phyloP scores from a whole-genome alignment of 2,888 invertebrate species.

The Tetropium fuscum region DNA sequence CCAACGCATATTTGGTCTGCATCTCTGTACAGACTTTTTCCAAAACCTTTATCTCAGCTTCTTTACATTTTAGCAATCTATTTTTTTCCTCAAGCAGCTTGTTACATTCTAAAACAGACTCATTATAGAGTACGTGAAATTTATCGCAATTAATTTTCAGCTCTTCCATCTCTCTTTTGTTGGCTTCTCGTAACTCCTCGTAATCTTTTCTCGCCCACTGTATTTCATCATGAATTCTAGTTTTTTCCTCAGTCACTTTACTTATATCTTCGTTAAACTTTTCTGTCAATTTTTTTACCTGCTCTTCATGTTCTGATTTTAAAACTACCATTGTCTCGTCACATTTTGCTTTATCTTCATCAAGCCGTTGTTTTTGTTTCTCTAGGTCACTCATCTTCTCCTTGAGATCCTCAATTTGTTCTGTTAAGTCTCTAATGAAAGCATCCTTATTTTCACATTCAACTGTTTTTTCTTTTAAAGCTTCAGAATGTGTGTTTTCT shows the following conservation, averaged over 20 bases:
- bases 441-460: constrained; percentile 70
- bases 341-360: constrained; percentile 61
- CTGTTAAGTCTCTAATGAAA: constrained; percentile 66
- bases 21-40: constrained; percentile 45
- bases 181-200: constrained; percentile 37
- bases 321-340: constrained; percentile 64
- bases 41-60: constrained; percentile 43
- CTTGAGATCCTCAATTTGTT: constrained; percentile 68
- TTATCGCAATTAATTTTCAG: constrained; percentile 36
- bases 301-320: constrained; percentile 62
- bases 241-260: constrained; percentile 63
- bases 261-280: constrained; percentile 65
- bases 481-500: constrained; percentile 59
- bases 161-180: constrained; percentile 33
- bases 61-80: constrained; percentile 31
- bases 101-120: constrained; percentile 32
- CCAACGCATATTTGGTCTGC: constrained; percentile 41
- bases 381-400: constrained; percentile 64
- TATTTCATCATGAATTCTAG: constrained; percentile 37
- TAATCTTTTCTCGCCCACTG: constrained; percentile 34
- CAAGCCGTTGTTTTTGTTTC: constrained; percentile 62
- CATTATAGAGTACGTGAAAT: constrained; percentile 38
- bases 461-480: constrained; percentile 67
- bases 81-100: constrained; percentile 33
- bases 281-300: constrained; percentile 63